These are phyloP conservation scores for Pentalonia nigronervosa DNA, from an alignment of 1,140 invertebrate genomes.

Conservation along the genomic window DNA sequence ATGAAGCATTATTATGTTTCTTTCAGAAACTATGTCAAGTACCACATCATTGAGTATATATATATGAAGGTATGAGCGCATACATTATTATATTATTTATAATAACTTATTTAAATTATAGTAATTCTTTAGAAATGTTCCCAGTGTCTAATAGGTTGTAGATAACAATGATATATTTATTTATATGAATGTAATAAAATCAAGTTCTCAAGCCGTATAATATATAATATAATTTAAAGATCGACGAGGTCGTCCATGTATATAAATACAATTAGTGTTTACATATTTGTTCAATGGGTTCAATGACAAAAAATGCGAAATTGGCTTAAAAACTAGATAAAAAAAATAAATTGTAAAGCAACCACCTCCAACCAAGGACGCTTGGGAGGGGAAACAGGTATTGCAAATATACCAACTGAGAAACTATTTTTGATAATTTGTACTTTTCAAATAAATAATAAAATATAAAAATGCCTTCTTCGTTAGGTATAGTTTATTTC, in stretches of 20 bases:
- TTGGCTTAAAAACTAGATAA: too few species aligned
- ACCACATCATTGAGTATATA: background rate
- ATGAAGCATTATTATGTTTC: constrained; percentile 7
- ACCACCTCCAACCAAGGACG: background rate
- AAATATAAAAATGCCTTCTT: too few species aligned
- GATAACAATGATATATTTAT: constrained; percentile 1
- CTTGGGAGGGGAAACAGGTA: too few species aligned
- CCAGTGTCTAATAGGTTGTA: background rate
- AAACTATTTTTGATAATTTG: too few species aligned
- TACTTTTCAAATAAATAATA: too few species aligned
- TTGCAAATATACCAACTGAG: too few species aligned
- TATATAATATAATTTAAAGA: too few species aligned
- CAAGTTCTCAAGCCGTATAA: background rate
- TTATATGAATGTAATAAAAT: background rate
- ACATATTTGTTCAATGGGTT: too few species aligned
- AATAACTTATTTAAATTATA: background rate
- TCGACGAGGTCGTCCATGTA: too few species aligned
- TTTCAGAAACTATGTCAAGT: constrained; percentile 34
- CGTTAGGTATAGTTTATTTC: too few species aligned
- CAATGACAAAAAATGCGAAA: too few species aligned
- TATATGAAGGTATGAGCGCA: background rate
- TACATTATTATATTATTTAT: constrained; percentile 11
- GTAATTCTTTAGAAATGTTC: background rate
- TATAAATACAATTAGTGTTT: too few species aligned
- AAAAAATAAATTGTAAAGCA: background rate